Percentiles rank a stretch among this genome's conserved stretches.
These are phyloP conservation scores for Coregonus clupeaformis DNA, from an alignment of 2,113 vertebrate genomes.

Conservation along the genomic window DNA sequence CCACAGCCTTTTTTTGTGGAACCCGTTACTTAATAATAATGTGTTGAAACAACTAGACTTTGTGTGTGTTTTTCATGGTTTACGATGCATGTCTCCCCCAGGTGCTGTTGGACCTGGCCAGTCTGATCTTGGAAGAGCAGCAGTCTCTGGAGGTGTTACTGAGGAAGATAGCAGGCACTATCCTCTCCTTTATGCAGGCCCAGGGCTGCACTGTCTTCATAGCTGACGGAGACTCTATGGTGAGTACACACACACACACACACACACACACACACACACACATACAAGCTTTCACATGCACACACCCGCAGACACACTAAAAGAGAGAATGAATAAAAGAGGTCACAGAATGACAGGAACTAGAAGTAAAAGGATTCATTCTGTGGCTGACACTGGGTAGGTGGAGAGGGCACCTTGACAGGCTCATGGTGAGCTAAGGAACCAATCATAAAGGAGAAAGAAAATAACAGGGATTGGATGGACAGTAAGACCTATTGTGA, in stretches of 20 bases:
- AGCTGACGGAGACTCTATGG: conserved; percentile 84
- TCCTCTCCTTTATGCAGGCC: conserved; percentile 97
- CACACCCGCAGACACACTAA: background rate
- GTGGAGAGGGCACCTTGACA: background rate
- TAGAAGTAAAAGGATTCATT: too few relatives aligned
- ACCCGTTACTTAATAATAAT: too few relatives aligned
- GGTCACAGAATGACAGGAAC: too few relatives aligned
- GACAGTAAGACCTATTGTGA: too few relatives aligned
- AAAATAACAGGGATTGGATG: too few relatives aligned
- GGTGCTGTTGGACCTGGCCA: conserved; percentile 95
- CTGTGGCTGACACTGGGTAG: too few relatives aligned
- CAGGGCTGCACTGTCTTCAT: conserved; percentile 94
- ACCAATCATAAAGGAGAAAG: too few relatives aligned
- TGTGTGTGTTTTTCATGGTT: conserved; percentile 6
- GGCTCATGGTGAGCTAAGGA: too few relatives aligned
- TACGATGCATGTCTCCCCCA: conserved; percentile 47
- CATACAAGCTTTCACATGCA: background rate
- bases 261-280: conserved; percentile 5
- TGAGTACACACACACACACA: conserved; percentile 62
- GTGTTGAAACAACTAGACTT: too few relatives aligned
- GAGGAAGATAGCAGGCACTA: conserved; percentile 93
- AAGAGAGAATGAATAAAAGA: too few relatives aligned
- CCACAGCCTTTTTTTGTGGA: too few relatives aligned
- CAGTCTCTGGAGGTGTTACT: conserved; percentile 92
- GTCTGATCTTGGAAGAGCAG: conserved; percentile 96